These are phyloP conservation scores for Graptemys geographica DNA, from an alignment of 2,797 vertebrate genomes.

Conservation along the genomic window DNA sequence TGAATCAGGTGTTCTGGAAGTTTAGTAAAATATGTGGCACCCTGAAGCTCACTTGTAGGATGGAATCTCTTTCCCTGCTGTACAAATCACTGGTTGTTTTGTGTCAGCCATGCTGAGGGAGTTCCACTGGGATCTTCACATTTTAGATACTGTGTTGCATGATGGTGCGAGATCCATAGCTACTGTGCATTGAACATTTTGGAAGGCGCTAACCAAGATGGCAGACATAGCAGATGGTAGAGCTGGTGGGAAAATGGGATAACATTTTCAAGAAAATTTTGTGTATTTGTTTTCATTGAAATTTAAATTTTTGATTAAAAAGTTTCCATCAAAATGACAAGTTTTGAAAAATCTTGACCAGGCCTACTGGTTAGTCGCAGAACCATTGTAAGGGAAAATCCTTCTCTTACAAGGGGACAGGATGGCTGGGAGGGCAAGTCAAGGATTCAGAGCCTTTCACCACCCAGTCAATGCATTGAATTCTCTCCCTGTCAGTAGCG, in stretches of 20 bases:
- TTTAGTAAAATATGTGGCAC: background rate
- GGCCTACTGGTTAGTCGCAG: background rate
- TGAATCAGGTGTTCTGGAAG: background rate
- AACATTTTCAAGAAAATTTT: background rate
- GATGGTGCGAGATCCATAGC: background rate
- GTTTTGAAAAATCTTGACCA: background rate
- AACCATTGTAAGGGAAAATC: background rate
- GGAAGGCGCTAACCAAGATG: background rate
- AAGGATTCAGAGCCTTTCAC: background rate
- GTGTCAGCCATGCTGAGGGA: background rate
- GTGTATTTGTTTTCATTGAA: background rate
- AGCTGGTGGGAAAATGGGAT: background rate
- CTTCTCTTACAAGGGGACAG: background rate
- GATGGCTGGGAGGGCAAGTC: background rate
- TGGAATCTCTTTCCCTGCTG: background rate
- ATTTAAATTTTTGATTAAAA: background rate
- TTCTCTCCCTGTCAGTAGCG: background rate
- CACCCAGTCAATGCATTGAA: background rate
- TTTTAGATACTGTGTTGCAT: background rate
- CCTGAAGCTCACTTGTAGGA: background rate
- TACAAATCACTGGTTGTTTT: background rate
- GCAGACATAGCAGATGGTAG: background rate
- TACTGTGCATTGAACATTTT: too few relatives aligned
- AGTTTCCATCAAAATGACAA: background rate
- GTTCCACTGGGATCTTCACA: background rate